Evolutionary conservation across 2,113 vertebrate genomes (phyloP).

Genomic region (Typhlomys cinereus): DNA sequence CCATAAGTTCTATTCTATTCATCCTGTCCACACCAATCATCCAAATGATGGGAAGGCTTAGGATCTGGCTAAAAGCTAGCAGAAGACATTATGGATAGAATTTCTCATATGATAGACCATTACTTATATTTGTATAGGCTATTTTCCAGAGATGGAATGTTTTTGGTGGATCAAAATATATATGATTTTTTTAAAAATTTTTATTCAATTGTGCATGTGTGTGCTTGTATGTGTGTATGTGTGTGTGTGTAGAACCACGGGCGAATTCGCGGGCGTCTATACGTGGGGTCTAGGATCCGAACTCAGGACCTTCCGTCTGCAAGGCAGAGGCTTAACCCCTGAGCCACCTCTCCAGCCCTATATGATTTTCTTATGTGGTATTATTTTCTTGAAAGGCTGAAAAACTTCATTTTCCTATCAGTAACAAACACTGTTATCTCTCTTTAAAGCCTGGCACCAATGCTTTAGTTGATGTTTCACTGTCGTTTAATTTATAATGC

Average conservation of each 20-base stretch:
- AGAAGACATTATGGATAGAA: slow-evolving; percentile 17
- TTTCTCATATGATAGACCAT: slow-evolving; percentile 21
- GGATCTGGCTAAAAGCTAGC: slow-evolving; percentile 16
- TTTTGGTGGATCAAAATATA: slow-evolving; percentile 29
- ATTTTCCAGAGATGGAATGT: slow-evolving; percentile 18
- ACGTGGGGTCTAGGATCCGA: no score
- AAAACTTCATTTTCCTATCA: slow-evolving; percentile 35
- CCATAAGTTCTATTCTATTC: background rate
- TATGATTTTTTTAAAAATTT: no score
- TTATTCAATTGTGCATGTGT: no score
- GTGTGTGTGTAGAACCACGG: no score
- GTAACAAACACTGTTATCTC: background rate
- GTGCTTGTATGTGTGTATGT: no score
- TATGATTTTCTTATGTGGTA: slow-evolving; percentile 39
- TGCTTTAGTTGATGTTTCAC: background rate
- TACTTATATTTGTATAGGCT: slow-evolving; percentile 17
- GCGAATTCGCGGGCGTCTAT: no score
- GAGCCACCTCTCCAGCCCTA: no score
- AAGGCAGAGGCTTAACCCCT: no score
- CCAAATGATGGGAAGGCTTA: slow-evolving; percentile 50
- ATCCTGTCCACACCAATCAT: background rate
- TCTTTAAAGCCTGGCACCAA: slow-evolving; percentile 26
- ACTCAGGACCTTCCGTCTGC: no score
- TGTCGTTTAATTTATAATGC: slow-evolving; percentile 43
- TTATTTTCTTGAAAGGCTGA: slow-evolving; percentile 25